phyloP scores from a whole-genome alignment of 2,888 invertebrate species.

The Empis stercorea region DNA sequence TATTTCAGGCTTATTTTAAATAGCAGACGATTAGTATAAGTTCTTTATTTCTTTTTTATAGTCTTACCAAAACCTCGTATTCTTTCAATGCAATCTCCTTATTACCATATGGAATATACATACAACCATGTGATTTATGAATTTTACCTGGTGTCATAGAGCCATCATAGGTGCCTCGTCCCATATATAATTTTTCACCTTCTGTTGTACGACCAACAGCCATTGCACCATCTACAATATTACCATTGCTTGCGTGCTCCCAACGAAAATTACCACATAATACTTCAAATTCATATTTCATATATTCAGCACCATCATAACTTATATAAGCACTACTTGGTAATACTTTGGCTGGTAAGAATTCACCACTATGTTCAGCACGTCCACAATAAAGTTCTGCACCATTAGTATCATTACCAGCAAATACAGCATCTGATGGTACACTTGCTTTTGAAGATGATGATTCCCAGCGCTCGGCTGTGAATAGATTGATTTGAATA shows the following conservation, averaged over 20 bases:
- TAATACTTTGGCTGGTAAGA: conserved; percentile 49
- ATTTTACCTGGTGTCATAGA: conserved; percentile 47
- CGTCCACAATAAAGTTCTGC: conserved; percentile 33
- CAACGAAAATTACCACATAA: conserved; percentile 44
- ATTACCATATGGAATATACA: conserved; percentile 39
- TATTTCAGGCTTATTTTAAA: too few relatives aligned
- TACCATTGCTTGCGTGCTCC: conserved; percentile 38
- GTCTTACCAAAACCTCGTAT: conserved; percentile 32
- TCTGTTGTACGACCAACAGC: conserved; percentile 34
- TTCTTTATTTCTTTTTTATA: too few relatives aligned
- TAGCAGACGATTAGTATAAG: too few relatives aligned
- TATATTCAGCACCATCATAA: conserved; percentile 43
- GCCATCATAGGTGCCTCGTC: conserved; percentile 42
- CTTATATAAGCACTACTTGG: conserved; percentile 45
- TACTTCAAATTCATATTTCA: conserved; percentile 41
- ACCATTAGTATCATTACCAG: conserved; percentile 33
- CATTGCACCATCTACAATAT: conserved; percentile 43
- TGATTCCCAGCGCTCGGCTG: conserved; percentile 28
- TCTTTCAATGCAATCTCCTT: conserved; percentile 27
- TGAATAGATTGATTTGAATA: too few relatives aligned
- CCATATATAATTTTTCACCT: conserved; percentile 44
- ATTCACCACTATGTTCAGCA: conserved; percentile 44
- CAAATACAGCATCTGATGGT: conserved; percentile 29
- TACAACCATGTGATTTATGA: conserved; percentile 41
- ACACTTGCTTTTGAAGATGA: conserved; percentile 27